Base-by-base conservation (phyloP, 2,797 vertebrate species). In the Takifugu rubripes region DNA sequence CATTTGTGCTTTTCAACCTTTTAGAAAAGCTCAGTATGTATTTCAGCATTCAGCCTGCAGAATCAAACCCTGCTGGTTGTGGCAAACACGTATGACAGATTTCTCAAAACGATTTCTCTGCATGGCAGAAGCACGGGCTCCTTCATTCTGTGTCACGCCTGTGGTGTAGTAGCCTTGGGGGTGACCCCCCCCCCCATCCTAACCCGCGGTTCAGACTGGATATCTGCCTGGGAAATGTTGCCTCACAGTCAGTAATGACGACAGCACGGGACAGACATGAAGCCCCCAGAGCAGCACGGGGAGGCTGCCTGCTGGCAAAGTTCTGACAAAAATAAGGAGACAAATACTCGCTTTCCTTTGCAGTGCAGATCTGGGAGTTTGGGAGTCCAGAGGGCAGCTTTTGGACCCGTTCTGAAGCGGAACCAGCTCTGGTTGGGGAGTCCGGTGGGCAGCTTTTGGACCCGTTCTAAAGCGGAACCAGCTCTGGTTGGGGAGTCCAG, bases 141-240 rank as follows among this genome's bases (percentile, higher is more conserved):
- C 36, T 24, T 62, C 66, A 9, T 61, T 59, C 67, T 66, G 65
- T 46, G 52, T 55, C 48, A 65, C 48, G 60, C 70, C 58, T 54
- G 59, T 46, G 46, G 46, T 27, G 64, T 47, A 58, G 59, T 61
- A 56, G 75, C 74, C 78, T 64, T 27, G 33, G 73, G 36, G 77
- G 71, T 65, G 61, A 82, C 58, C 66, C 67, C 64, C 46, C 56
- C n/a, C 44, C 44, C 44, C 43, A 5, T 8, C 33, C 33, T 12
- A 6, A 6, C 68, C 67, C 75, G 60, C 47, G 62, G 72, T 75
- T 68, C 62, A 64, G 77, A 75, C 70, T 75, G 70, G 49, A 75
- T 78, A 64, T 70, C 63, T 59, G 64, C 65, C 66, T 71, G 61
- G 56, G 70, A 76, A 74, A 74, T 67, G 64, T 72, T 75, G 59